Conservation (phyloP, 2,113 vertebrate genomes). For the Coregonus clupeaformis region DNA sequence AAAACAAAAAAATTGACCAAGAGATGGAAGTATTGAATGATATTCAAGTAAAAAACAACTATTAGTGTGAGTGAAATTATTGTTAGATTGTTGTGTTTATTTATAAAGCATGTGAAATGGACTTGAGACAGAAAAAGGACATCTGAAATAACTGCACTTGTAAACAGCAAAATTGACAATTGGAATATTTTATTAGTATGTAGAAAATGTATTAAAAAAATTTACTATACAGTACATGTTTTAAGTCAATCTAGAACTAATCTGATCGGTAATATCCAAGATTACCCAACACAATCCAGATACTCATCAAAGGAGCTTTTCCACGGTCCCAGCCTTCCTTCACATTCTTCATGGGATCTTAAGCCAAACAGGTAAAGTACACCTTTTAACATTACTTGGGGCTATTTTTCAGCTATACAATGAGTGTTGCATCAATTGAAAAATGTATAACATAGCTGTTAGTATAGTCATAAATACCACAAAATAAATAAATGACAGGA, state of each 20-base stretch:
- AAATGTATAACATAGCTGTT: too few species aligned
- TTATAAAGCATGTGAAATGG: not conserved
- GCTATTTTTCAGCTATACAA: too few species aligned
- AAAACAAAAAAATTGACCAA: not conserved
- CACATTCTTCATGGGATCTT: conserved; percentile 48
- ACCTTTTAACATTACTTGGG: too few species aligned
- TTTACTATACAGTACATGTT: conserved; percentile 97
- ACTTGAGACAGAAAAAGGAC: not conserved
- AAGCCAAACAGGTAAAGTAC: not conserved
- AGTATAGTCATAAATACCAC: too few species aligned
- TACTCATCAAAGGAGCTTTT: conserved; percentile 59
- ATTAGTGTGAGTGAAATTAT: not conserved
- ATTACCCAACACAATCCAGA: conserved; percentile 66
- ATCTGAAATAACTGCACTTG: not conserved
- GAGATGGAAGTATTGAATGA: not conserved
- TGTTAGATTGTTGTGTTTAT: not conserved
- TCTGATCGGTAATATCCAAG: conserved; percentile 82
- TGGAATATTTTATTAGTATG: conserved; percentile 98
- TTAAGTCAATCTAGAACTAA: conserved; percentile 94
- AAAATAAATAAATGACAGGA: too few species aligned
- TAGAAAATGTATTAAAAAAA: conserved; percentile 99
- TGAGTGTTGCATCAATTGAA: too few species aligned
- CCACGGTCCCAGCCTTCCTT: conserved; percentile 57
- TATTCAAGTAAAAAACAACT: not conserved
- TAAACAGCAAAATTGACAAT: conserved; percentile 60